Base-by-base conservation (phyloP, 2,113 vertebrate genomes). In the Charina bottae region DNA sequence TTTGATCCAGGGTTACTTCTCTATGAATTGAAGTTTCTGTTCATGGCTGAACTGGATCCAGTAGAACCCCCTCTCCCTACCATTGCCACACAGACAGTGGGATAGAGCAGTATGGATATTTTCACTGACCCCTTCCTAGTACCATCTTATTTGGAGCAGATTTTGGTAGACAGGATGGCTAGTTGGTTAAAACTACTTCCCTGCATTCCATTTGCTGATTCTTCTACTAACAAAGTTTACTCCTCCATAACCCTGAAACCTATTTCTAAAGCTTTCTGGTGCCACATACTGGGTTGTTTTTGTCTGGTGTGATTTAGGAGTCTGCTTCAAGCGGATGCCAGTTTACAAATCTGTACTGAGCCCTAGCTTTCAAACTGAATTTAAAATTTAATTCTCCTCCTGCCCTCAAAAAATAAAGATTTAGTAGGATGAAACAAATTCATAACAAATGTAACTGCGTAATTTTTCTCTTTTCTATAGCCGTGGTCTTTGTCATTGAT, bases 401-500 rank as follows among this genome's bases (percentile, higher is more conserved):
- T 64, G 54, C 12, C 1, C 49, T 8, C 33, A 7, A 58, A 33
- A 33, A 26, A 90, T 53, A n/a, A 60, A 37, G 72, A 55, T 24
- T 28, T 33, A 21, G 9, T 28, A 28, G 55, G 37, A 56, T 64
- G 28, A 87, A 54, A 46, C 33, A 78, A 78, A 21, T 59, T 64
- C 1, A 55, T 62, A 53, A 84, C 46, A 62, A 91, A 58, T 17
- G 0, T 58, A 1, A 56, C 2, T 95, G 54, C 21, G 88, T 95
- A 90, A 0, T 49, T 55, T 2, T 94, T 89, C 91, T 1, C 85
- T 10, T 88, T 54, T 24, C 92, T 90, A 92, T 96, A 99, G 99
- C 99, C 83, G 99, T 99, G 97, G 98, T 99, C 93, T 99, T 99
- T 94, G 99, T 99, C 95, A 98, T 99, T 89, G 99, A 99, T 96